Evolutionary conservation across 1,140 invertebrate species (phyloP).

Genomic region (Lucilia cuprina): DNA sequence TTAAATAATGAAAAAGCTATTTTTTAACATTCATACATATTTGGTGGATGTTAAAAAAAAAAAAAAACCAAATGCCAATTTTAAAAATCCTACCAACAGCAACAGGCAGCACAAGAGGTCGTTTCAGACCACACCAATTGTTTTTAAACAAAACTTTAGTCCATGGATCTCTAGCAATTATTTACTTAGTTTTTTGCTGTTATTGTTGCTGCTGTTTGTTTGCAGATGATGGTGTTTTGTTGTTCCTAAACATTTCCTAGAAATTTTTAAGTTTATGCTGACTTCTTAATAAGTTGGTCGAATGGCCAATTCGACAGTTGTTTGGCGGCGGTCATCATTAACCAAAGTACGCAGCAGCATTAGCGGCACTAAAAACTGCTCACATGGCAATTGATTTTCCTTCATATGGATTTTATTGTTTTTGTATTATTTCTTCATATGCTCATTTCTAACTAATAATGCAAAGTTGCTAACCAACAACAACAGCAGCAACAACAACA

Average conservation of each 20-base stretch:
- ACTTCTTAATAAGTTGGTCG: not conserved
- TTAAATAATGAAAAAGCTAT: not conserved
- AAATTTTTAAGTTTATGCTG: not conserved
- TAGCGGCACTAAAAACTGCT: not conserved
- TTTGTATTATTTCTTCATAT: not conserved
- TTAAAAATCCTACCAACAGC: not conserved
- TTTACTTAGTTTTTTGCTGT: not conserved
- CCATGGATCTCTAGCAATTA: not conserved
- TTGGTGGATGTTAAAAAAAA: not conserved
- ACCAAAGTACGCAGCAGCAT: not conserved
- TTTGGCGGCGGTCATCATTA: not conserved
- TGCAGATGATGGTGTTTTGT: too few species aligned
- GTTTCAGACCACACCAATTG: not conserved
- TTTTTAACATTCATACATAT: not conserved
- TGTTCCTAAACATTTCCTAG: not conserved
- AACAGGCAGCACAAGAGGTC: not conserved
- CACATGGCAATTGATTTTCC: constrained; percentile 1
- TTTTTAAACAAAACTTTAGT: not conserved
- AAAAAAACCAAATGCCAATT: not conserved
- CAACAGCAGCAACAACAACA: not conserved
- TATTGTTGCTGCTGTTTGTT: too few species aligned
- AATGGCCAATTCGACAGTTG: too few species aligned
- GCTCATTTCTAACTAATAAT: not conserved
- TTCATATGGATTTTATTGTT: not conserved
- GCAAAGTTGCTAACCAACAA: not conserved